Percentiles rank a stretch among this genome's conserved stretches.
Evolutionary conservation across 2,888 invertebrate genomes (phyloP).

Genomic region (Liopterus haemorrhoidalis): DNA sequence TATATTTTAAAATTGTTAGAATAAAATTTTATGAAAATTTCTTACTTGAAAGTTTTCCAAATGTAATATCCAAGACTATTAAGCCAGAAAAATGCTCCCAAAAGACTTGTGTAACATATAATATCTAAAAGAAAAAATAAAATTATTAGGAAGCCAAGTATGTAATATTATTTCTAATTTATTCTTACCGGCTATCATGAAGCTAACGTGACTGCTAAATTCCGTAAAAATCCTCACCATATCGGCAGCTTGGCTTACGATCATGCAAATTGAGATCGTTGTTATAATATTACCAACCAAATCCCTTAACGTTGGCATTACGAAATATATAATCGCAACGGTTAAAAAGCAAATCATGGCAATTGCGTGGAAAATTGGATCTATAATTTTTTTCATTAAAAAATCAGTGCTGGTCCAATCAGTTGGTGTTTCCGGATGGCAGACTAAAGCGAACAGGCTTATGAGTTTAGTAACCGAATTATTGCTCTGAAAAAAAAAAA

Average conservation of each 20-base stretch:
- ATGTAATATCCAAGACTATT: conserved; percentile 81
- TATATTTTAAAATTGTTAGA: neutral
- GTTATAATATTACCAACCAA: conserved; percentile 79
- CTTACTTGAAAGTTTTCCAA: conserved; percentile 79
- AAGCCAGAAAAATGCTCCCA: conserved; percentile 81
- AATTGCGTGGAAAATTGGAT: conserved; percentile 70
- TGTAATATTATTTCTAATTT: conserved; percentile 13
- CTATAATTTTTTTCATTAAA: conserved; percentile 66
- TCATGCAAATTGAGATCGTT: conserved; percentile 71
- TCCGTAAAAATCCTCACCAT: conserved; percentile 74
- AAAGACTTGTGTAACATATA: conserved; percentile 66
- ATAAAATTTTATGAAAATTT: conserved; percentile 9
- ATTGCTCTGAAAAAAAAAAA: conserved; percentile 46
- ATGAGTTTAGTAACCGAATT: conserved; percentile 50
- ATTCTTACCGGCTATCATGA: conserved; percentile 66
- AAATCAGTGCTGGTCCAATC: conserved; percentile 70
- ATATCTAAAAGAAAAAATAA: conserved; percentile 57
- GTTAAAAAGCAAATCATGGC: conserved; percentile 64
- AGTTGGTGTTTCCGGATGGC: conserved; percentile 63
- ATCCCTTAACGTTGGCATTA: conserved; percentile 75
- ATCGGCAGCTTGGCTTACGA: conserved; percentile 71
- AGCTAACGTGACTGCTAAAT: conserved; percentile 72
- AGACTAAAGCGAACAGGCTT: conserved; percentile 66
- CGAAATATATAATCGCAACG: conserved; percentile 74
- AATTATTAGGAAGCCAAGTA: conserved; percentile 9